These are phyloP conservation scores for Harpalus rubripes DNA, from an alignment of 2,888 invertebrate genomes.

Conservation along the genomic window DNA sequence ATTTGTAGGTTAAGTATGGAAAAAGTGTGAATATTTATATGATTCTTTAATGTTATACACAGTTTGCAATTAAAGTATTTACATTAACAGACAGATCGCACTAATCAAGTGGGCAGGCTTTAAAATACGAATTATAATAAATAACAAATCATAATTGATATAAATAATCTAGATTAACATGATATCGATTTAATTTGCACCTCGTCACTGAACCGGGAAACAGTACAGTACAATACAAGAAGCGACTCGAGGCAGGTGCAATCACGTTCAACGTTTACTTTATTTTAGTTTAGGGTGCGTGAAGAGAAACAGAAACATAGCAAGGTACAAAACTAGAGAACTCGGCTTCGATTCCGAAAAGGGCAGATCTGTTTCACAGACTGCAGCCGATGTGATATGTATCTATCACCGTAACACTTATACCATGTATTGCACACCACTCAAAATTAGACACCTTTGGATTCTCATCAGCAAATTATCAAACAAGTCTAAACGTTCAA, in stretches of 20 bases:
- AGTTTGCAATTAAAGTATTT: conserved; percentile 76
- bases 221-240: conserved; percentile 35
- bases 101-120: conserved; percentile 64
- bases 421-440: background rate
- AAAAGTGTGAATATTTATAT: conserved; percentile 71
- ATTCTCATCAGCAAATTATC: too few species aligned
- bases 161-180: conserved; percentile 67
- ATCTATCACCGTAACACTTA: too few species aligned
- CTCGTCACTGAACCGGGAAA: conserved; percentile 58
- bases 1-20: background rate
- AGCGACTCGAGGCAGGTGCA: conserved; percentile 53
- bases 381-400: background rate
- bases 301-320: conserved; percentile 17
- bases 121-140: conserved; percentile 76
- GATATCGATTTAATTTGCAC: conserved; percentile 65
- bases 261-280: conserved; percentile 53
- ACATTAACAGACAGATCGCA: conserved; percentile 71
- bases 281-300: conserved; percentile 39
- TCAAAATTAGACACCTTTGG: too few species aligned
- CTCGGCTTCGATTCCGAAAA: conserved; percentile 9
- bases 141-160: conserved; percentile 74
- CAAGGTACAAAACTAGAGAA: conserved; percentile 48
- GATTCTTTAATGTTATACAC: conserved; percentile 76
- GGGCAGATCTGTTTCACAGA: conserved; percentile 29
- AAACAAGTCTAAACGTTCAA: too few species aligned